Evolutionary conservation across 2,888 invertebrate species (phyloP).

Genomic region (Strigamia maritima): DNA sequence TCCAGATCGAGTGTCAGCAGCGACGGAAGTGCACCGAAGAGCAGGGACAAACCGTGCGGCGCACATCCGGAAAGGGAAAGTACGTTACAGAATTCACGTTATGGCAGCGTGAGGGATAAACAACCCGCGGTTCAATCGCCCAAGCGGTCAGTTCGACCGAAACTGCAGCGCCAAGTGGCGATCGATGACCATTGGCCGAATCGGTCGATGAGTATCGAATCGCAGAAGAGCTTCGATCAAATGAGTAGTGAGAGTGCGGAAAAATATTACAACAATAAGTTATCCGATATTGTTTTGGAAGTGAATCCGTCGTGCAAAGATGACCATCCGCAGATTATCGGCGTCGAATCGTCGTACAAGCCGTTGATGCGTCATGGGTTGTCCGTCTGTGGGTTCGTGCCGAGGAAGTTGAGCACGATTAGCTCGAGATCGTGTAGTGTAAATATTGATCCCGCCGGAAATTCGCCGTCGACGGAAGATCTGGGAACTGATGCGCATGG

Average conservation of each 20-base stretch:
- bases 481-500: not conserved
- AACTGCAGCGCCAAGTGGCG: constrained; percentile 31
- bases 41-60: constrained; percentile 41
- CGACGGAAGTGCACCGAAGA: constrained; percentile 51
- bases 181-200: constrained; percentile 33
- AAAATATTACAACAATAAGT: constrained; percentile 3
- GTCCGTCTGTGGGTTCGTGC: constrained; percentile 43
- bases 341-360: not conserved
- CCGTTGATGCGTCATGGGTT: not conserved
- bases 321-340: not conserved
- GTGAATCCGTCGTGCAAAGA: not conserved
- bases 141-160: no score
- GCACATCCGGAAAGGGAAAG: constrained; percentile 36
- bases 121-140: not conserved
- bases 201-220: not conserved
- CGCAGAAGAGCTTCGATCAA: not conserved
- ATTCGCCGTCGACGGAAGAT: not conserved
- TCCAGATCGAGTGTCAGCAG: constrained; percentile 77
- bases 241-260: not conserved
- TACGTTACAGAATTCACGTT: not conserved
- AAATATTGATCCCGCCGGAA: constrained; percentile 40
- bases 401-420: constrained; percentile 46
- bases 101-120: constrained; percentile 17
- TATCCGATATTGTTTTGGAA: not conserved
- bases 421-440: constrained; percentile 45